Percentiles rank a stretch among this genome's conserved stretches.
These are phyloP conservation scores for Dione juno DNA, from an alignment of 2,888 invertebrate species.

Conservation along the genomic window DNA sequence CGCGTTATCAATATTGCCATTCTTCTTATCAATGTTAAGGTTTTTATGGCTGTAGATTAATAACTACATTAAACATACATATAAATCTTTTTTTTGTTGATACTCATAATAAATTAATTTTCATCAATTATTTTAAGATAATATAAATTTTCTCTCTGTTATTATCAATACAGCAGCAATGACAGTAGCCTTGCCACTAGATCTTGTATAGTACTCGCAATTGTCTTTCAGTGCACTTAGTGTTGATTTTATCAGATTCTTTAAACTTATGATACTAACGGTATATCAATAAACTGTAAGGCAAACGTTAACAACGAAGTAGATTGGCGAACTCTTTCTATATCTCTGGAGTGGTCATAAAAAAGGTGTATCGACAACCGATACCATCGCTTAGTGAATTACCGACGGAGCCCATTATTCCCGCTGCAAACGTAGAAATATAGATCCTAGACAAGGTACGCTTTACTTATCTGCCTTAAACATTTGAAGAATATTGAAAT, in stretches of 20 bases:
- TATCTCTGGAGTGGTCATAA: constrained; percentile 72
- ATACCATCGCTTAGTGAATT: constrained; percentile 79
- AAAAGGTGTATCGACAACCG: constrained; percentile 75
- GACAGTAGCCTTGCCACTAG: constrained; percentile 9
- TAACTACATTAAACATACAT: too few species aligned
- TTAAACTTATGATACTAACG: constrained; percentile 36
- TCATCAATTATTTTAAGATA: background rate
- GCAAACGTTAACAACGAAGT: constrained; percentile 47
- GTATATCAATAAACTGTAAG: constrained; percentile 36
- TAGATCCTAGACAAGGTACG: constrained; percentile 51
- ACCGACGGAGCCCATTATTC: constrained; percentile 71
- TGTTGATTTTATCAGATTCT: constrained; percentile 24
- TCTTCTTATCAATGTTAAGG: constrained; percentile 57
- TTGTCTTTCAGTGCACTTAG: constrained; percentile 11
- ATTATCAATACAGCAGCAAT: background rate
- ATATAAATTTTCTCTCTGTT: background rate
- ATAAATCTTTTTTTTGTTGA: too few species aligned
- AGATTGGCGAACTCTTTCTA: constrained; percentile 66
- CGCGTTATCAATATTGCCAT: constrained; percentile 75
- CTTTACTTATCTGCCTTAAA: background rate
- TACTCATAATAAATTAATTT: too few species aligned
- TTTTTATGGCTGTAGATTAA: too few species aligned
- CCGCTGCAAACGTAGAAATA: constrained; percentile 54
- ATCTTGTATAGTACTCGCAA: background rate
- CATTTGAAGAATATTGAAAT: background rate